Conservation (phyloP, 2,888 invertebrate genomes). For the Protophormia terraenovae region DNA sequence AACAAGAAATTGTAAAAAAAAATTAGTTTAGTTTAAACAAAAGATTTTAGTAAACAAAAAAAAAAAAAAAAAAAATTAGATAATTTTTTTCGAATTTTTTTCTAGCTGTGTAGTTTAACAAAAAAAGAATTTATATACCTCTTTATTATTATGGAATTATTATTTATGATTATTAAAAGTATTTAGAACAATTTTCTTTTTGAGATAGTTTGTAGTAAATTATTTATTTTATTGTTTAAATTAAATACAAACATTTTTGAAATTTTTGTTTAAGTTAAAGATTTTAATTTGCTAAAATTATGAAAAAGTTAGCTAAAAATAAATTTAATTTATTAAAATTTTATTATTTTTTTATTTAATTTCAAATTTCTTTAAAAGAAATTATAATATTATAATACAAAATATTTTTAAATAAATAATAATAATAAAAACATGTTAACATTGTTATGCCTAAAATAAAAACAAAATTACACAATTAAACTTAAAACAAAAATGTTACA, state of each 20-base stretch:
- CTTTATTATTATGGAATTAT: slow-evolving; percentile 16
- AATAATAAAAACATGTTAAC: slow-evolving; percentile 61
- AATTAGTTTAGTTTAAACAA: background rate
- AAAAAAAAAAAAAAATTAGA: background rate
- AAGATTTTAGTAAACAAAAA: background rate
- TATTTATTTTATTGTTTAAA: slow-evolving; percentile 34
- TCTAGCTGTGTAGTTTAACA: slow-evolving; percentile 22
- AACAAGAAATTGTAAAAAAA: background rate
- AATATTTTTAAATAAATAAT: slow-evolving; percentile 50
- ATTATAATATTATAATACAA: slow-evolving; percentile 25
- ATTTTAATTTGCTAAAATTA: background rate
- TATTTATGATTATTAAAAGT: background rate
- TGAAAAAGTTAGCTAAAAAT: too few species aligned
- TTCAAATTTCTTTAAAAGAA: background rate
- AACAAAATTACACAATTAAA: slow-evolving; percentile 27
- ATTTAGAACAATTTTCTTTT: background rate
- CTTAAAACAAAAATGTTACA: slow-evolving; percentile 51
- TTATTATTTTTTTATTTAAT: background rate
- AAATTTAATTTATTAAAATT: background rate
- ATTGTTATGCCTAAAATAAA: slow-evolving; percentile 62
- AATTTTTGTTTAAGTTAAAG: background rate
- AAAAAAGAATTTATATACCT: slow-evolving; percentile 55
- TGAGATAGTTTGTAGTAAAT: slow-evolving; percentile 16
- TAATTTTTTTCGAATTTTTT: slow-evolving; percentile 16
- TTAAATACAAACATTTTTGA: background rate